phyloP scores from a whole-genome alignment of 2,113 vertebrate species.

The Rynchops niger region DNA sequence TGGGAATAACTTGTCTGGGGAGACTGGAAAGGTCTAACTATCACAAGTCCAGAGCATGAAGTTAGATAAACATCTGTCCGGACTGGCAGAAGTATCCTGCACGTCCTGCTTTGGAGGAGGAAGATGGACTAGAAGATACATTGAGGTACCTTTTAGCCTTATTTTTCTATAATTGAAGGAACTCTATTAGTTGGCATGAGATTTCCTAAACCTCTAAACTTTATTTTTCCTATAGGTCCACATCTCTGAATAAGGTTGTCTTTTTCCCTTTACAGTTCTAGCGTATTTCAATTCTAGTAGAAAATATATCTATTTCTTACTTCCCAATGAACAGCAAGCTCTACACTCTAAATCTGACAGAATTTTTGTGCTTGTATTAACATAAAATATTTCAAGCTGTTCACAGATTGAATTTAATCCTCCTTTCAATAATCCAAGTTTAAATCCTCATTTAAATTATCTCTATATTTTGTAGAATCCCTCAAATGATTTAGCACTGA shows the following conservation, averaged over 20 bases:
- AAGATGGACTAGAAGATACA: background rate
- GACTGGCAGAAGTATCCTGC: background rate
- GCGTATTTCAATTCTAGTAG: background rate
- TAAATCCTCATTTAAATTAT: conserved; percentile 69
- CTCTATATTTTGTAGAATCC: conserved; percentile 54
- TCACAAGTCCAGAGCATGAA: background rate
- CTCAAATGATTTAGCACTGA: conserved; percentile 38
- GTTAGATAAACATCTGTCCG: background rate
- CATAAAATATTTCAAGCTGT: conserved; percentile 56
- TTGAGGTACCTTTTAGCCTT: background rate
- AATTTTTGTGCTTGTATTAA: conserved; percentile 39
- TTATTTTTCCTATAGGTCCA: background rate
- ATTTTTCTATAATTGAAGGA: background rate
- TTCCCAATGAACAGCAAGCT: background rate
- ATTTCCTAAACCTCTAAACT: background rate
- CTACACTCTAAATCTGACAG: background rate
- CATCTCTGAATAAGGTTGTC: background rate
- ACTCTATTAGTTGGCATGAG: background rate
- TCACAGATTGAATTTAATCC: conserved; percentile 70
- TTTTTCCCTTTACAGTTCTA: background rate
- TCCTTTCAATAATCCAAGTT: conserved; percentile 60
- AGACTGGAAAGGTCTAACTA: background rate
- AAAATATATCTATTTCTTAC: conserved; percentile 6
- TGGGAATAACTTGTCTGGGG: background rate
- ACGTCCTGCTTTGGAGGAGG: background rate